Base-by-base conservation (phyloP, 2,888 invertebrate species). In the Nectonema munidae region DNA sequence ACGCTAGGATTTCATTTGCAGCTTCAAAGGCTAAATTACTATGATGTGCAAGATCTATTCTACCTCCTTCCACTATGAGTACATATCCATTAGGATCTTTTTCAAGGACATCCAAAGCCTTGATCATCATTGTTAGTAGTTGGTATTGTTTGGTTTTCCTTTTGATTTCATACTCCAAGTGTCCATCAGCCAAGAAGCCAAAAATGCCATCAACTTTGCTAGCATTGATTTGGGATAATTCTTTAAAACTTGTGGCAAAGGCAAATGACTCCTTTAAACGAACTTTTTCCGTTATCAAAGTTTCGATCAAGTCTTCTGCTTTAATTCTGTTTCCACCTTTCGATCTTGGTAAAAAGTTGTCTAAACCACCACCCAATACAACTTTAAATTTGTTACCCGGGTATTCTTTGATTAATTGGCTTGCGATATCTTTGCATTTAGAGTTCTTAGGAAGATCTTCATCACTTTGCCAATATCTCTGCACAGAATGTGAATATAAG, bases 381-480 rank as follows among this genome's bases (percentile, higher is more conserved):
- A 30, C 30, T 6, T 30, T 6, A 14, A 30, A 30, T n/a, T 18
- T 20, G 14, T 34, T 34, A 11, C 35, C 35, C 4, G 35, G 35
- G 20, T n/a, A 19, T 34, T 19, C 6, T 11, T 34, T 34, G 19
- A 34, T 20, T 18, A 34, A 19, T 34, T 34, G 35, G 19, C 35
- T 19, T 11, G 35, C 35, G 6, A 34, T 34, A 14, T 34, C 35
- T 20, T 19, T 19, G 35, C 35, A 34, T 11, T n/a, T n/a, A n/a
- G n/a, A n/a, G n/a, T n/a, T n/a, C n/a, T n/a, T n/a, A n/a, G 19
- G 11, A 19, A 34, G 20, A 19, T 34, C 35, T 5, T 16, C 14
- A 6, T 18, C 6, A 9, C 18, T 9, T 19, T 34, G 19, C 17
- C 9, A 16, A 6, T 34, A 11, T 5, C 35, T 5, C 11, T 18